Base-by-base conservation (phyloP, 2,113 vertebrate genomes). In the Notothenia coriiceps region DNA sequence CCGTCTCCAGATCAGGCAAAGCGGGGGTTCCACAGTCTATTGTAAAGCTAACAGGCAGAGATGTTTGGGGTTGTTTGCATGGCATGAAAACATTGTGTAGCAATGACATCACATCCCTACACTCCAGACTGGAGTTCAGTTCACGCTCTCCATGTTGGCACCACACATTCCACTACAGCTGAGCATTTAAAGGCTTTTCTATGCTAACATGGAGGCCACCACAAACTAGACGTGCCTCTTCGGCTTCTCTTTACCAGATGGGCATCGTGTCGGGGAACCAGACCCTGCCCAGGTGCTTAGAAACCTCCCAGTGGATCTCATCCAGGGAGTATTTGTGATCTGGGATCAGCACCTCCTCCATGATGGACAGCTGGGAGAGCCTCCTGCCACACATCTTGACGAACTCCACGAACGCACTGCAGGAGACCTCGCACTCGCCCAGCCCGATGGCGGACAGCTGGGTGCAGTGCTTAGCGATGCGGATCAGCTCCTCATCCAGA, bases 201-300 rank as follows among this genome's bases (percentile, higher is more conserved):
- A 22, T 7, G 44, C 82, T 66, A 83, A 87, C 69, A 75, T 44
- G 72, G 84, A 62, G 69, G 59, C 44, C 25, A 35, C 57, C 66
- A 50, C 62, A 50, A 63, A 60, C 14, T 3, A 3, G 13, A 70
- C 7, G 29, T 17, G 25, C 55, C 29, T 65, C 57, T 40, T 25
- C 22, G 56, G 59, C 44, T 57, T 43, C n/a, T 18, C 84, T 92
- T 86, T 92, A 99, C 98, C 98, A 99, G 0, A 97, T 99, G 10
- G 98, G 98, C 98, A 99, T 99, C 98, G 98, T 98, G 82, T 99
- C 98, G 1, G 98, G 98, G 92, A 99, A 99, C 98, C 98, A 99
- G 70, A 99, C 97, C 40, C 98, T 96, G 74, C 98, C 98, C 18
- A 99, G 95, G 89, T 99, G 97, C 92, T 99, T 99, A 1, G 98